Percentiles rank a stretch among this genome's conserved stretches.
phyloP scores from a whole-genome alignment of 2,797 vertebrate species.

The Tokudaia muenninki region DNA sequence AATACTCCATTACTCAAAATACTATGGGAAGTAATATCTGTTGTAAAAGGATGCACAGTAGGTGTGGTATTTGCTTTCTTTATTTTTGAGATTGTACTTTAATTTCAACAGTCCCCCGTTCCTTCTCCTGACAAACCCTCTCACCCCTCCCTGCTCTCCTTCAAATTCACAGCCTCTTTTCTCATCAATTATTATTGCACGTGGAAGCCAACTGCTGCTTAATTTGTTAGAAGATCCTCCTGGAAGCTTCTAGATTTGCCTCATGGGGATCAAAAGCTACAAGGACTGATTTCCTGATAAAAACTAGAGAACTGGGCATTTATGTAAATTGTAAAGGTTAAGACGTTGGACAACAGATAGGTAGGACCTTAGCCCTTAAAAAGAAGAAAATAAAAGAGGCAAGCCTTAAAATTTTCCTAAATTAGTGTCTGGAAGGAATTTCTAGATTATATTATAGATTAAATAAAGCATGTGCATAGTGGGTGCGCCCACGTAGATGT shows the following conservation, averaged over 20 bases:
- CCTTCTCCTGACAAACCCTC: too few species aligned
- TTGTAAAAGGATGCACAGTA: not conserved
- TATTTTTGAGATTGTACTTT: not conserved
- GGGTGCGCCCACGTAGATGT: not conserved
- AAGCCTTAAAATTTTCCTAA: constrained; percentile 28
- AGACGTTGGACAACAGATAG: not conserved
- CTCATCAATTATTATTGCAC: not conserved
- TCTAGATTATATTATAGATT: not conserved
- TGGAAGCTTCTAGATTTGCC: constrained; percentile 10
- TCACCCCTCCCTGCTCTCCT: not conserved
- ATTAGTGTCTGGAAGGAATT: constrained; percentile 14
- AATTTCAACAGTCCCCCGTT: not conserved
- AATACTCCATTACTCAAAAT: constrained; percentile 48
- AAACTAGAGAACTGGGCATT: constrained; percentile 40
- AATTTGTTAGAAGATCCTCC: constrained; percentile 41
- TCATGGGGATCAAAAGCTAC: constrained; percentile 21
- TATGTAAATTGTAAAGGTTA: not conserved
- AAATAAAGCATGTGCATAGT: not conserved
- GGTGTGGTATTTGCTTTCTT: not conserved
- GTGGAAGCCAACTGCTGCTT: not conserved
- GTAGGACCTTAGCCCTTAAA: not conserved
- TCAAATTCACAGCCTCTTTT: not conserved
- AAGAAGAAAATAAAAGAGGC: constrained; percentile 37
- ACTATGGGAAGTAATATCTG: not conserved
- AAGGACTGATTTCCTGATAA: not conserved